phyloP scores from a whole-genome alignment of 2,888 invertebrate genomes.

The Amitus sp. region DNA sequence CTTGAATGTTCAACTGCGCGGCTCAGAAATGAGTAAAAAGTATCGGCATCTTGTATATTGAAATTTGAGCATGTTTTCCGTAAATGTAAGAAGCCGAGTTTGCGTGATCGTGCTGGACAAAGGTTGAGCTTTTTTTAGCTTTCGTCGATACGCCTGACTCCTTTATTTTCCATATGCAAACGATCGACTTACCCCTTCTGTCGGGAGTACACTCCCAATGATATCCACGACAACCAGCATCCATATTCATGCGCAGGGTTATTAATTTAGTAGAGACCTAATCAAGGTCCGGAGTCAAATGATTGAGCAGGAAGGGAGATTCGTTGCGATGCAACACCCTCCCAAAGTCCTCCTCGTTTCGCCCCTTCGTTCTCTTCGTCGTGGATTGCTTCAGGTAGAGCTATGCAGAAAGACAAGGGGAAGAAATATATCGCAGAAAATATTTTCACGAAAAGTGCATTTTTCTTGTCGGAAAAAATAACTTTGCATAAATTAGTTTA shows the following conservation, averaged over 20 bases:
- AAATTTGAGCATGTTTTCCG: conserved; percentile 15
- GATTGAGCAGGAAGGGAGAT: conserved; percentile 24
- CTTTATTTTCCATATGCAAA: conserved; percentile 64
- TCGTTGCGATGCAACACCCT: conserved; percentile 52
- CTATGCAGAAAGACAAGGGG: background rate
- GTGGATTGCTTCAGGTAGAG: conserved; percentile 22
- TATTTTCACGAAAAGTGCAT: no score
- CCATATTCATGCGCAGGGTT: conserved; percentile 65
- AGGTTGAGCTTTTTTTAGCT: background rate
- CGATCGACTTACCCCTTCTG: conserved; percentile 54
- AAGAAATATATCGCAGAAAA: background rate
- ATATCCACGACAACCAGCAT: conserved; percentile 60
- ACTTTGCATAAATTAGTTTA: no score
- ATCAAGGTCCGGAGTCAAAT: conserved; percentile 66
- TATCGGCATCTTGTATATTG: no score
- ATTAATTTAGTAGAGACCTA: conserved; percentile 71
- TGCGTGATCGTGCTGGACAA: background rate
- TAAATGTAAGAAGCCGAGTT: background rate
- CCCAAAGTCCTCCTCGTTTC: conserved; percentile 27
- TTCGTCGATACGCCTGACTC: conserved; percentile 35
- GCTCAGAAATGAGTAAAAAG: no score
- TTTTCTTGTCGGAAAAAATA: no score
- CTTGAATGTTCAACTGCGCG: no score
- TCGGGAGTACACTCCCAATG: conserved; percentile 50
- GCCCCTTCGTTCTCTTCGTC: conserved; percentile 10